Percentiles rank a stretch among this genome's conserved stretches.
These are phyloP conservation scores for Sebastes diaconus DNA, from an alignment of 2,797 vertebrate genomes.

Conservation along the genomic window DNA sequence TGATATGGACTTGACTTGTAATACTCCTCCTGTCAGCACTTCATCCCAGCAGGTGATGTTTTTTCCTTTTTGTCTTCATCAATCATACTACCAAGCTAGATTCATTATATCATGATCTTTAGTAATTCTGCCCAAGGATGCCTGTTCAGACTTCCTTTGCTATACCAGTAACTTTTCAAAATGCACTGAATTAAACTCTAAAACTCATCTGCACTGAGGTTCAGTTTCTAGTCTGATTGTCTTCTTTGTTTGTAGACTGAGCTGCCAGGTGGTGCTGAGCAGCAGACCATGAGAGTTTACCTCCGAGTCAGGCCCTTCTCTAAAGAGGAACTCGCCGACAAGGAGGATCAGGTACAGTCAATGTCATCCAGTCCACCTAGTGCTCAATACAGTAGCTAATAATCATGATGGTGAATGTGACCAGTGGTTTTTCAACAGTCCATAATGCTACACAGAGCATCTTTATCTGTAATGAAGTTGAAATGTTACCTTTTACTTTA, in stretches of 20 bases:
- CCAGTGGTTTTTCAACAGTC: neutral
- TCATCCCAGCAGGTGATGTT: constrained; percentile 45
- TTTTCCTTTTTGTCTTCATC: neutral
- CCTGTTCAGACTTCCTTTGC: neutral
- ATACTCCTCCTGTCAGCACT: constrained; percentile 14
- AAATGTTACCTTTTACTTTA: neutral
- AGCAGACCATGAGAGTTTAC: constrained; percentile 87
- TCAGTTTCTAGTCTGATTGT: neutral
- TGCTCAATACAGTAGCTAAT: neutral
- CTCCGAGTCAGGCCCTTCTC: constrained; percentile 89
- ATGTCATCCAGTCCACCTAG: no score
- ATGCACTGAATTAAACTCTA: neutral
- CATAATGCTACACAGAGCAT: neutral
- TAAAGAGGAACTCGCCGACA: constrained; percentile 80
- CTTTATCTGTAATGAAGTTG: neutral
- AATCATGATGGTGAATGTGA: neutral
- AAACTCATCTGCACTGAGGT: neutral
- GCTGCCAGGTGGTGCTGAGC: constrained; percentile 49
- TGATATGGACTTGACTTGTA: constrained; percentile 75
- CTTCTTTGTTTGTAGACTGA: constrained; percentile 55
- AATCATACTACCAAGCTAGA: no score
- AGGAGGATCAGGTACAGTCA: constrained; percentile 85
- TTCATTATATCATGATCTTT: neutral
- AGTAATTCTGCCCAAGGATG: neutral
- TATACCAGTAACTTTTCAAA: neutral